Base-by-base conservation (phyloP, 37 sponge, comb jelly and placozoan species). In the Hexactinellida sp. region DNA sequence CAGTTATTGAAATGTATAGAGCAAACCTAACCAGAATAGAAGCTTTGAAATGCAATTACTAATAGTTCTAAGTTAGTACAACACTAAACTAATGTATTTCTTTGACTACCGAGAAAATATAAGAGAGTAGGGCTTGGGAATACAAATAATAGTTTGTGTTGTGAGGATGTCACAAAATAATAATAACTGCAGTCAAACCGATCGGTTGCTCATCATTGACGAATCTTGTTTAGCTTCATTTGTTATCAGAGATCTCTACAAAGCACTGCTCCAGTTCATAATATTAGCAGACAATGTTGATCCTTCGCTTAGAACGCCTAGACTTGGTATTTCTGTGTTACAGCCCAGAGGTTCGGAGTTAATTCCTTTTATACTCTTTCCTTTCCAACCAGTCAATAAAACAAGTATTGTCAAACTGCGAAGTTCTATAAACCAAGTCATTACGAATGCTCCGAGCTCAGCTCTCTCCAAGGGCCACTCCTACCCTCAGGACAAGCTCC, bases 301-400 rank as follows among this genome's bases (percentile, higher is more conserved):
- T 63, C 76, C 76, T 23, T 63, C 34, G 5, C 13, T 25, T 32
- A 63, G 76, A 23, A 63, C 76, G 3, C 76, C 76, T n/a, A 63
- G 76, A n/a, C 30, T 63, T 25, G 76, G 76, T 1, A n/a, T 63
- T 7, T 25, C 76, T 63, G 19, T 32, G 5, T 28, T 63, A 63
- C 76, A 63, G 13, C 3, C 5, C 3, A 63, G 5, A 1, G 76
- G 76, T 63, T 7, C 19, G 76, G 28, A 63, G 3, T 21, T 63
- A 3, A 10, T 23, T 63, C 34, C 76, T 10, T 25, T 7, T 3
- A 63, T 63, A 3, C 76, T 63, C 19, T 28, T 63, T 63, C 76
- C 76, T 25, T 63, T 63, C 76, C 76, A 63, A 28, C 76, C 76
- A 21, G 28, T 63, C 76, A 63, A 63, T n/a, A 63, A 63, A n/a